Evolutionary conservation across 2,113 vertebrate genomes (phyloP), one percentile per base, ranked within the genome.

Genomic region (Plecturocebus donacophilus): DNA sequence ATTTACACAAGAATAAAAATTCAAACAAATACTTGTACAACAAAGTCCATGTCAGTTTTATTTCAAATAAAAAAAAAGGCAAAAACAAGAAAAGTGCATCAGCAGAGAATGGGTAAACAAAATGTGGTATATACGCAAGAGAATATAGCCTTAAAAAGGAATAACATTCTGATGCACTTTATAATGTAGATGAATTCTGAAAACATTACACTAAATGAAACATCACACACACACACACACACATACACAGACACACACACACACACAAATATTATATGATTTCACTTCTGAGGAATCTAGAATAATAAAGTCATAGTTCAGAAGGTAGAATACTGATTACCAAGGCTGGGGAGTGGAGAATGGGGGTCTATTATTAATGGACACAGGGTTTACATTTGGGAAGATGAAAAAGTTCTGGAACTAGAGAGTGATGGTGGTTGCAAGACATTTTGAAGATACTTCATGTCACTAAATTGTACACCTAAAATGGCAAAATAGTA

Each of bases 91-190:
- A 11, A 32, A 47, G 10, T 38, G 8, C 42, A 17, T 49, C 68
- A 85, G 0, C 7, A 5, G 35, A 56, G 56, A 49, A 64, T 0
- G 19, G 35, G 2, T 40, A 9, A 32, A 12, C 54, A 38, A 32
- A 61, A 38, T 10, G 23, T 21, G 8, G 40, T 30, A 9, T 3
- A 20, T 5, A 64, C 32, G 47, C 8, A n/a, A 1, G 8, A 0
- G 64, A 35, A 6, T 13, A n/a, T 3, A 52, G 1, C 58, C 45
- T 10, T 0, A 30, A 40, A 68, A 16, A 42, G 76, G 61, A 68
- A 23, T 16, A 61, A 40, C 32, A 30, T 32, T 40, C n/a, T 10
- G 45, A 35, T 6, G 52, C 4, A 52, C 52, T 52, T 52, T 6
- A 52, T 52, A 52, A 10, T 11, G 25, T 3, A 45, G 25, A 40